phyloP scores from a whole-genome alignment of 1,140 invertebrate species.

The Alviniconcha marisindica region DNA sequence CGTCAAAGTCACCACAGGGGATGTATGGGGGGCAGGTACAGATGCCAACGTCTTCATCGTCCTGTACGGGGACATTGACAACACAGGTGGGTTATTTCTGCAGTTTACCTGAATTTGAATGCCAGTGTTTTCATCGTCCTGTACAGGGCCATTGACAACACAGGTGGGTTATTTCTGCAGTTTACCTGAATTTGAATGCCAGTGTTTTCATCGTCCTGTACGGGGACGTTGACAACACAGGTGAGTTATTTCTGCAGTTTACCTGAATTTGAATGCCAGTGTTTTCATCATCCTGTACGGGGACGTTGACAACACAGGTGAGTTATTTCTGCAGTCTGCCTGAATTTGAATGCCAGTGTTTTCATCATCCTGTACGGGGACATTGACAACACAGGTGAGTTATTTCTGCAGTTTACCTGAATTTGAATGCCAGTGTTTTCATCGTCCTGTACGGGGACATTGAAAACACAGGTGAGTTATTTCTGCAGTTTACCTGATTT shows the following conservation, averaged over 20 bases:
- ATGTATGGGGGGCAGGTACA: constrained; percentile 70
- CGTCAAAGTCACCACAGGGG: constrained; percentile 71
- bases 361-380: constrained; percentile 72
- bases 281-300: constrained; percentile 73
- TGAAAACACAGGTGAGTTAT: too few species aligned
- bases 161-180: constrained; percentile 57
- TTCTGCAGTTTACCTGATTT: too few species aligned
- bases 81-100: constrained; percentile 60
- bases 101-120: constrained; percentile 42
- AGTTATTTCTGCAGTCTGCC: neutral
- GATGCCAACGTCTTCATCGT: constrained; percentile 74
- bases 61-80: constrained; percentile 72
- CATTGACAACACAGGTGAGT: constrained; percentile 67
- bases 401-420: too few species aligned
- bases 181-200: too few species aligned
- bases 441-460: too few species aligned
- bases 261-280: too few species aligned
- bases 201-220: constrained; percentile 72
- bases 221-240: constrained; percentile 71
- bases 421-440: too few species aligned
- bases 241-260: too few species aligned
- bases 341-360: constrained; percentile 70
- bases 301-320: constrained; percentile 70
- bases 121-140: constrained; percentile 73
- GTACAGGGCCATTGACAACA: constrained; percentile 71